Percentiles rank a stretch among this genome's conserved stretches.
These are phyloP conservation scores for Erebia palarica DNA, from an alignment of 2,888 invertebrate genomes.

Conservation along the genomic window DNA sequence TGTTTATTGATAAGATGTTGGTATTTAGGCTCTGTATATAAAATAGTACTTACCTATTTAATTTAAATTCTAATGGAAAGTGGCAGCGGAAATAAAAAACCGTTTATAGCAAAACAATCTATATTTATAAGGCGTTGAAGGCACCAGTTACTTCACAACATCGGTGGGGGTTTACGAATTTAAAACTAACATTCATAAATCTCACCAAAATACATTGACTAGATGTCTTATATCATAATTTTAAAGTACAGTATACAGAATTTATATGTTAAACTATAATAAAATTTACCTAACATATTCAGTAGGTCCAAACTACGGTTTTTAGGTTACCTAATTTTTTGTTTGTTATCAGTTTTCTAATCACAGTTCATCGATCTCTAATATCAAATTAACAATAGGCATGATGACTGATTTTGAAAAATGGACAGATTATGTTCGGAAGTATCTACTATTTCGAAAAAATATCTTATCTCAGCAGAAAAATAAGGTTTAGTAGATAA, in stretches of 20 bases:
- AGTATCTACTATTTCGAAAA: too few relatives aligned
- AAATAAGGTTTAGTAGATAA: too few relatives aligned
- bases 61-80: background rate
- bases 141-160: constrained; percentile 40
- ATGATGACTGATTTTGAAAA: too few relatives aligned
- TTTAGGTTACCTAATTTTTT: background rate
- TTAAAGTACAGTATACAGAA: background rate
- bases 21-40: background rate
- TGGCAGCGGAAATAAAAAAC: constrained; percentile 28
- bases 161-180: constrained; percentile 36
- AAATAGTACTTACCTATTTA: background rate
- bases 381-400: background rate
- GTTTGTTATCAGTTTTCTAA: background rate
- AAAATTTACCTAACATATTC: background rate
- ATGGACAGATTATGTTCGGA: too few relatives aligned
- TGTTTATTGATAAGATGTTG: too few relatives aligned
- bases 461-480: too few relatives aligned
- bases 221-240: constrained; percentile 17
- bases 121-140: constrained; percentile 42
- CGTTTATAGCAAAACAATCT: constrained; percentile 33
- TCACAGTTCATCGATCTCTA: constrained; percentile 19
- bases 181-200: constrained; percentile 15
- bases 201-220: constrained; percentile 38
- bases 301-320: background rate
- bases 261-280: background rate